These are phyloP conservation scores for Gymnosoma rotundatum DNA, from an alignment of 2,888 invertebrate species.

Conservation along the genomic window DNA sequence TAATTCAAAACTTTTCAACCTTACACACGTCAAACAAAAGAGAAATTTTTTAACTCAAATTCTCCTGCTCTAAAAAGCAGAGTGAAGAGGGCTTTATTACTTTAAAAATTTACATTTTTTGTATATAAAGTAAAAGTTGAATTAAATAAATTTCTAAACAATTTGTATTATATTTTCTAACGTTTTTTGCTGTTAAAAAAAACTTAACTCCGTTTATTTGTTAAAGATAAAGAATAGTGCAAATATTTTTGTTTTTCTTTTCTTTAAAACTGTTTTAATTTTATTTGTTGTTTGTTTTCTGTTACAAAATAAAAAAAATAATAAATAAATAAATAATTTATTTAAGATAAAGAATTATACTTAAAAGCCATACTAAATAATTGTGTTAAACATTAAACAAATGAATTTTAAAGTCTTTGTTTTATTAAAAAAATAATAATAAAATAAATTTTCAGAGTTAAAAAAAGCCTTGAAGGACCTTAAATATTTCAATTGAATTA, in stretches of 20 bases:
- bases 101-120: too few species aligned
- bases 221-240: constrained; percentile 19
- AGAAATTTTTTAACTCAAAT: too few species aligned
- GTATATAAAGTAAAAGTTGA: neutral
- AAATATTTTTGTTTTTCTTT: constrained; percentile 32
- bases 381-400: constrained; percentile 46
- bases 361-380: constrained; percentile 58
- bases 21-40: too few species aligned
- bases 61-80: too few species aligned
- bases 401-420: constrained; percentile 43
- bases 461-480: neutral
- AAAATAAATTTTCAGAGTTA: neutral
- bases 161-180: constrained; percentile 26
- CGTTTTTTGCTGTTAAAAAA: constrained; percentile 8
- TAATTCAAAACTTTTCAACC: too few species aligned
- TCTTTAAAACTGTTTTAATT: constrained; percentile 63
- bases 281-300: constrained; percentile 62
- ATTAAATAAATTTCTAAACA: constrained; percentile 5
- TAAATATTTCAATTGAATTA: neutral
- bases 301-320: constrained; percentile 37
- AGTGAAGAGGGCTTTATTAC: too few species aligned
- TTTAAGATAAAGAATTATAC: constrained; percentile 26
- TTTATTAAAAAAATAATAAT: neutral
- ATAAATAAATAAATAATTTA: constrained; percentile 2
- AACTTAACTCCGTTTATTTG: constrained; percentile 18